These are phyloP conservation scores for Mormyrops boulengeri DNA, from an alignment of 2,797 vertebrate genomes.

Conservation along the genomic window DNA sequence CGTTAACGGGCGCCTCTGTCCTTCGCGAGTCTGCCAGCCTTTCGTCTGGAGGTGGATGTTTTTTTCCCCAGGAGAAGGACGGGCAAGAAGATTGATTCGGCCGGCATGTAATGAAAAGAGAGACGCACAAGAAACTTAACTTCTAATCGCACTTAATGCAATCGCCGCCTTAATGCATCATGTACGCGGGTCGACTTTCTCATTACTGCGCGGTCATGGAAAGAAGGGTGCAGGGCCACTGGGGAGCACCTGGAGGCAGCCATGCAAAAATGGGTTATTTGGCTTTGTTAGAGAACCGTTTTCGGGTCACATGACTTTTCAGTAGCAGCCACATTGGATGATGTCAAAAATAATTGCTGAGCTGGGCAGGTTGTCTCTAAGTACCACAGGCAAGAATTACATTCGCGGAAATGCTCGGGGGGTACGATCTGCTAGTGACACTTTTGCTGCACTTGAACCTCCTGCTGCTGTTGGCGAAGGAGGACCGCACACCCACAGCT, in stretches of 20 bases:
- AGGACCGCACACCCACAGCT: neutral
- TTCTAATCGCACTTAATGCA: slow-evolving; percentile 9
- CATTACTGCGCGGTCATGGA: neutral
- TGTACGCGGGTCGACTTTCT: neutral
- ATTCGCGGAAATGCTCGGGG: neutral
- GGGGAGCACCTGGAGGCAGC: neutral
- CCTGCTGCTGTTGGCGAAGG: neutral
- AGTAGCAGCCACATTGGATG: neutral
- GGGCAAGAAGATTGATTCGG: neutral
- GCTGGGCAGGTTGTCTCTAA: neutral
- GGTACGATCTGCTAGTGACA: neutral
- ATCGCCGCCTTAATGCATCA: neutral
- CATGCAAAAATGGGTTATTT: neutral
- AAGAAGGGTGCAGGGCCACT: neutral
- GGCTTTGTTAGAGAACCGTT: neutral
- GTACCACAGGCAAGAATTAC: neutral
- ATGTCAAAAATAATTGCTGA: neutral
- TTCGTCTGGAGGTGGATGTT: neutral
- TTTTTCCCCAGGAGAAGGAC: neutral
- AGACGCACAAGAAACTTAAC: neutral
- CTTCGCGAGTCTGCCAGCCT: neutral
- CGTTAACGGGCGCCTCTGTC: neutral
- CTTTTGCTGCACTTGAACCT: neutral
- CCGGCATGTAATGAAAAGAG: slow-evolving; percentile 11
- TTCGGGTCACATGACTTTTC: neutral